Conservation (phyloP, 2,888 invertebrate genomes). For the Rhagonycha lutea region DNA sequence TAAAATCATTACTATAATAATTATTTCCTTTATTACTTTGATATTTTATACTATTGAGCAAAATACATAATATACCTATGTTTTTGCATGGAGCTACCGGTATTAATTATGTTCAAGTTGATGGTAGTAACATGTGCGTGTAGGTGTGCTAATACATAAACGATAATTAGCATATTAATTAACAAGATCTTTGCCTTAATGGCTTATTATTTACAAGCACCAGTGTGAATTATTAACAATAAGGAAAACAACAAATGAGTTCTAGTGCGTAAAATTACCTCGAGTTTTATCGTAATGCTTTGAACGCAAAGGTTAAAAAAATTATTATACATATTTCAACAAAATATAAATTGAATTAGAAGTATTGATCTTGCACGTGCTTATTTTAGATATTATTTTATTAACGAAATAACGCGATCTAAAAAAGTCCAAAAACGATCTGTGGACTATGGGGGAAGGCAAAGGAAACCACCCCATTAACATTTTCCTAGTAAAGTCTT, state of each 20-base stretch:
- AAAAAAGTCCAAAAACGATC: no score
- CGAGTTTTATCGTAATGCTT: neutral
- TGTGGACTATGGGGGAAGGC: no score
- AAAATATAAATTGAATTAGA: no score
- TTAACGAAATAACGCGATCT: no score
- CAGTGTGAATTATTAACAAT: neutral
- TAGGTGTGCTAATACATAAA: neutral
- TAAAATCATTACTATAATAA: neutral
- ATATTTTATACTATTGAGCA: neutral
- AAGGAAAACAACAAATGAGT: neutral
- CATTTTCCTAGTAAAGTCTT: no score
- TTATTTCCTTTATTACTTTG: neutral
- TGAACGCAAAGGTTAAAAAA: neutral
- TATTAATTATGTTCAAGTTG: neutral
- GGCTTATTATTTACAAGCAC: neutral
- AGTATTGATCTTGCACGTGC: no score
- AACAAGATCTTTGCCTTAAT: neutral
- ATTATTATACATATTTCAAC: no score
- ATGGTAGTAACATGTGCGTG: neutral
- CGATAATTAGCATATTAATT: conserved; percentile 1
- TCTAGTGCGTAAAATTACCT: neutral
- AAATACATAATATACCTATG: neutral
- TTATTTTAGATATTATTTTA: no score
- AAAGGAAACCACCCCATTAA: no score
- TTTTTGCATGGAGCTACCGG: neutral